Evolutionary conservation across 1,140 invertebrate species (phyloP).

Genomic region (Ceratitis capitata): DNA sequence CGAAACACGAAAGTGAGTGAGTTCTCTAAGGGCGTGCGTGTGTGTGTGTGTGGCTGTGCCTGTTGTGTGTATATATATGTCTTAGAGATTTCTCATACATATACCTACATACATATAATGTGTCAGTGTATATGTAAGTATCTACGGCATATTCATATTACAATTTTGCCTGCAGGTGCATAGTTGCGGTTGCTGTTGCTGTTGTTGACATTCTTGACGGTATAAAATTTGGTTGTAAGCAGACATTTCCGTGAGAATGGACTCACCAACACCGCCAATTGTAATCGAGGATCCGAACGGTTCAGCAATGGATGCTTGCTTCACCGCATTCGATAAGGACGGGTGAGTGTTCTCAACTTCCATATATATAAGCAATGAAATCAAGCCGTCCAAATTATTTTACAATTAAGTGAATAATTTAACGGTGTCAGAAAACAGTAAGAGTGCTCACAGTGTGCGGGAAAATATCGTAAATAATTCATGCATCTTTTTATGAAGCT

Average conservation of each 20-base stretch:
- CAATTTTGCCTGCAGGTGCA: constrained; percentile 1
- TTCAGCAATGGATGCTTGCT: constrained; percentile 84
- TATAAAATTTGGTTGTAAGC: constrained; percentile 10
- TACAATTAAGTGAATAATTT: constrained; percentile 2
- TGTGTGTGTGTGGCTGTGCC: neutral
- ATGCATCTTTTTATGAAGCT: neutral
- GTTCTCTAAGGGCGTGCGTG: neutral
- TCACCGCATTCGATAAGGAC: constrained; percentile 87
- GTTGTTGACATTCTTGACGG: neutral
- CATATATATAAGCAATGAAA: neutral
- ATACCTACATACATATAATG: neutral
- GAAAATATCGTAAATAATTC: neutral
- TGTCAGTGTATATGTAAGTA: neutral
- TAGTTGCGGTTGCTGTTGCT: neutral
- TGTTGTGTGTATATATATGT: neutral
- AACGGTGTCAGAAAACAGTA: neutral
- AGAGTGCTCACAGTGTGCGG: neutral
- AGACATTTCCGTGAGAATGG: constrained; percentile 49
- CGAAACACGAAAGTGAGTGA: neutral
- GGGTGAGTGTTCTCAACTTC: constrained; percentile 67
- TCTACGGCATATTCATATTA: neutral
- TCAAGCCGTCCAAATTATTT: too few relatives aligned
- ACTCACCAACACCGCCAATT: constrained; percentile 65
- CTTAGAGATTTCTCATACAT: neutral
- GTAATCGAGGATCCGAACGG: constrained; percentile 67